Evolutionary conservation across 2,888 invertebrate genomes (phyloP).

Genomic region (Siphlonurus alternatus): DNA sequence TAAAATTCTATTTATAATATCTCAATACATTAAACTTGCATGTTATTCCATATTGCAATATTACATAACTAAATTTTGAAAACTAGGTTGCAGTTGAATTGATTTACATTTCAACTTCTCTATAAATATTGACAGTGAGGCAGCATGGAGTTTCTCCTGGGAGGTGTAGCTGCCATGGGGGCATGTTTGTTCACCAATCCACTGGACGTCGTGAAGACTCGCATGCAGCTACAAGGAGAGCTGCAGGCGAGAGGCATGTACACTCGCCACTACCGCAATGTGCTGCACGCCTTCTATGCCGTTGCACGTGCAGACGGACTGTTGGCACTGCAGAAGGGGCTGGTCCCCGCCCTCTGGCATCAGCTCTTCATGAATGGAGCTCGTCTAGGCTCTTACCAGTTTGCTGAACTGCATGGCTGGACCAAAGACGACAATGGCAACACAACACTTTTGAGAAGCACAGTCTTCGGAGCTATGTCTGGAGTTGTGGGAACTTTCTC

Average conservation of each 20-base stretch:
- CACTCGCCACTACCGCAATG: conserved; percentile 51
- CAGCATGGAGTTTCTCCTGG: conserved; percentile 55
- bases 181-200: conserved; percentile 81
- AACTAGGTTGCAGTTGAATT: too few relatives aligned
- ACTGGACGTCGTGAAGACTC: conserved; percentile 75
- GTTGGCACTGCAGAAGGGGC: conserved; percentile 58
- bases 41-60: too few relatives aligned
- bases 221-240: conserved; percentile 79
- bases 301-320: conserved; percentile 69
- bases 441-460: conserved; percentile 44
- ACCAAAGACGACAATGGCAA: conserved; percentile 39
- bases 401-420: conserved; percentile 45
- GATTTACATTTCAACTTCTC: too few relatives aligned
- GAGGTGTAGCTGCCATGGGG: conserved; percentile 59
- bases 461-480: conserved; percentile 55
- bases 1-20: too few relatives aligned
- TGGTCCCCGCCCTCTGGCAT: conserved; percentile 70
- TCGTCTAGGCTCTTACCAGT: conserved; percentile 58
- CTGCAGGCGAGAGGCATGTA: conserved; percentile 55
- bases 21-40: too few relatives aligned
- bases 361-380: conserved; percentile 80
- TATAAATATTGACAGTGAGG: too few relatives aligned
- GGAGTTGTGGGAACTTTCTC: conserved; percentile 61
- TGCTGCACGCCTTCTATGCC: conserved; percentile 59
- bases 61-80: too few relatives aligned